Evolutionary conservation across 2,888 invertebrate genomes (phyloP).

Genomic region (Eudasyphora cyanicolor): DNA sequence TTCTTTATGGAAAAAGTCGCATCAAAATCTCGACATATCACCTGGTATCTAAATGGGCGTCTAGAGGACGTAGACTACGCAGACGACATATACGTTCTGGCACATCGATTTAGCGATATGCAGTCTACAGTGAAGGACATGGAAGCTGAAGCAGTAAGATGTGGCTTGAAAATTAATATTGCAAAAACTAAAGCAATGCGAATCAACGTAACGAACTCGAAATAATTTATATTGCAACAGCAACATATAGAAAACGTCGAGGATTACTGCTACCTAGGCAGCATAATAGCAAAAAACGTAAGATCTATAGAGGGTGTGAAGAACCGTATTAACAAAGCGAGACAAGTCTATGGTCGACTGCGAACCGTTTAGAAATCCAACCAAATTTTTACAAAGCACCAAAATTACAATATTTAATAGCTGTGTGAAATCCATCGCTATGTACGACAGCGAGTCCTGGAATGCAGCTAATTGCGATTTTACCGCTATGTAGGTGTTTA

Average conservation of each 20-base stretch:
- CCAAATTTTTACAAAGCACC: background rate
- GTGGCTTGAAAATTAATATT: background rate
- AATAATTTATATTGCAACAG: background rate
- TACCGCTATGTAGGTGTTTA: background rate
- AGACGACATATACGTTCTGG: background rate
- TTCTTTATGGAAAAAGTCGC: background rate
- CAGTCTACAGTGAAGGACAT: background rate
- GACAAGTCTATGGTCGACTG: background rate
- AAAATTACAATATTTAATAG: background rate
- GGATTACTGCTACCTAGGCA: background rate
- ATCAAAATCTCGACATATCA: background rate
- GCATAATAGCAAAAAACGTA: background rate
- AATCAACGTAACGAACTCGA: background rate
- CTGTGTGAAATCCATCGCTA: background rate
- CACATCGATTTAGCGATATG: background rate
- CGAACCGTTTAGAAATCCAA: background rate
- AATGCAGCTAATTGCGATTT: too few species aligned
- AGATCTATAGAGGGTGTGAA: background rate
- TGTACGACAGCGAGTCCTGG: too few species aligned
- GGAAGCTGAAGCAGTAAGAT: background rate
- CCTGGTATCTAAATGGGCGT: background rate
- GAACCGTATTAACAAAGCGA: too few species aligned
- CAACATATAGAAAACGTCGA: background rate
- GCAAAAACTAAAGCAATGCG: background rate
- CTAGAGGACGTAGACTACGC: background rate